Base-by-base conservation (phyloP, 2,888 invertebrate genomes). In the Osmoderma eremita region DNA sequence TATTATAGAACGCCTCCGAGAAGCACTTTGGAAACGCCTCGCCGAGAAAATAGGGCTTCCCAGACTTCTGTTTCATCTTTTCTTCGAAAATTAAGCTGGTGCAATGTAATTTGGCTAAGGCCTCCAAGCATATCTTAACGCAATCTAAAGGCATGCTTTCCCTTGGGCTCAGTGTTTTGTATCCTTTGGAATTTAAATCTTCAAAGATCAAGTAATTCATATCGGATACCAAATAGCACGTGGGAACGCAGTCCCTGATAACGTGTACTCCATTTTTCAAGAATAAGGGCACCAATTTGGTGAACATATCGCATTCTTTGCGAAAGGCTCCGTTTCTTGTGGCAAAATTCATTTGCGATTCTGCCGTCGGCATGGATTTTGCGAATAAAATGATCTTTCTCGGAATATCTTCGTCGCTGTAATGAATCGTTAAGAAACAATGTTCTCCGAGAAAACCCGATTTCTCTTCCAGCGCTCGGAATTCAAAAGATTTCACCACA, bases 351-450 rank as follows among this genome's bases (percentile, higher is more conserved):
- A 85, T 85, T 74, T 84, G 84, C 6, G 80, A 76, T 53, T 86
- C 81, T 12, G 83, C 83, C 65, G 80, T 80, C 0, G 90, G 89
- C 61, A 88, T 79, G 4, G 85, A 83, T 77, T 90, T 90, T 0
- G 88, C 80, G 74, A 90, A 90, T 68, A 87, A 86, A 17, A 76
- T 76, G 0, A 81, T 64, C n/a, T 65, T 71, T 3, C 66, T 36
- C 18, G 49, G 36, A n/a, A 17, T 45, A 12, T 30, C 56, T 15
- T 20, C 45, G 17, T 48, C 18, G 8, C 71, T 63, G 24, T 56
- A 51, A 30, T 24, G 41, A 20, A 65, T 61, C 20, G 39, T 45
- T 6, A 78, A 69, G 12, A 69, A 70, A 1, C 71, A 71, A 63
- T 79, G 77, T 17, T 79, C 78, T 5, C 79, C 78, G 38, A 78